Conservation (phyloP, 2,888 invertebrate species). For the Helicoverpa assulta region DNA sequence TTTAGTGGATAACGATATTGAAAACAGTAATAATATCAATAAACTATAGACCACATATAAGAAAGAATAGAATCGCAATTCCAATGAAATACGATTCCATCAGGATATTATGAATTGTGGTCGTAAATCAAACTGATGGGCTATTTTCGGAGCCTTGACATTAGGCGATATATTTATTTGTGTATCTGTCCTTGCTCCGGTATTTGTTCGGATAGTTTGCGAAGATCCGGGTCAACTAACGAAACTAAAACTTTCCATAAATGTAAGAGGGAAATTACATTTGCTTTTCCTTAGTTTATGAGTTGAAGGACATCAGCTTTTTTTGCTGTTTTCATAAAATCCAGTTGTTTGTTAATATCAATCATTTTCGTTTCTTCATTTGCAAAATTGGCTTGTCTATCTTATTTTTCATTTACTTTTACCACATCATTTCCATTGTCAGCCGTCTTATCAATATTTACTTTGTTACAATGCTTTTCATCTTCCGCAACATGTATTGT, state of each 20-base stretch:
- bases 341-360: background rate
- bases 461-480: background rate
- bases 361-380: background rate
- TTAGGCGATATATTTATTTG: constrained; percentile 44
- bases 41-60: constrained; percentile 33
- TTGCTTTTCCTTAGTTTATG: constrained; percentile 17
- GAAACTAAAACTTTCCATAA: constrained; percentile 46
- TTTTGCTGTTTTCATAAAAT: background rate
- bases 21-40: constrained; percentile 24
- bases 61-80: constrained; percentile 23
- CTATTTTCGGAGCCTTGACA: constrained; percentile 55
- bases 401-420: background rate
- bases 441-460: background rate
- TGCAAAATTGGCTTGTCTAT: background rate
- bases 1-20: too few relatives aligned
- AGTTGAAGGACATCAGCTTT: background rate
- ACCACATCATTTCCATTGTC: background rate
- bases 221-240: constrained; percentile 68
- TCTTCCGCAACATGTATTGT: constrained; percentile 11
- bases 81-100: constrained; percentile 50
- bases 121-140: constrained; percentile 49
- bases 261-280: constrained; percentile 13
- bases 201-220: constrained; percentile 63
- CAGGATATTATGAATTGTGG: constrained; percentile 37
- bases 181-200: constrained; percentile 70